A percentile compares a stretch with the other conserved stretches of the same genome.
phyloP scores from a whole-genome alignment of 2,888 invertebrate species.

The Polydrusus pterygomalis region DNA sequence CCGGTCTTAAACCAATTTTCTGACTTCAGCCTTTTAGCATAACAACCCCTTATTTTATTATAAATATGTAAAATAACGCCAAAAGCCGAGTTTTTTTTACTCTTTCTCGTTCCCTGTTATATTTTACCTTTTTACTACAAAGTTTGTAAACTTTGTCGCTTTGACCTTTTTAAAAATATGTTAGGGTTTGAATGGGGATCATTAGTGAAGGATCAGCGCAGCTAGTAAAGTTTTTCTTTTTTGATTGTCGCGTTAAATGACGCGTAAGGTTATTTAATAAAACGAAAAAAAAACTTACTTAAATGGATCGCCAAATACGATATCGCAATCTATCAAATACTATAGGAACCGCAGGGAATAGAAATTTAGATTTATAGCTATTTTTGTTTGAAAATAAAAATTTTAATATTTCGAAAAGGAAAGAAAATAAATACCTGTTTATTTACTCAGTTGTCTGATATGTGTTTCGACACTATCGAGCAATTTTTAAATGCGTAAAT shows the following conservation, averaged over 20 bases:
- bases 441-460: no score
- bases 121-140: slow-evolving; percentile 10
- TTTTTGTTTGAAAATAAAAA: no score
- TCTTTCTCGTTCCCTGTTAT: background rate
- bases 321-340: no score
- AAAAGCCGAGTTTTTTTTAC: background rate
- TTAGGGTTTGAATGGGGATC: background rate
- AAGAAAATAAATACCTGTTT: no score
- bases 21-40: background rate
- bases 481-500: no score
- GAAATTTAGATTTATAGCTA: no score
- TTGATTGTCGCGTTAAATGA: slow-evolving; percentile 8
- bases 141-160: background rate
- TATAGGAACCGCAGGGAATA: no score
- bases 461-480: no score
- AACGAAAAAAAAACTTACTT: no score
- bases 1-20: background rate
- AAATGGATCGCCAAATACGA: no score
- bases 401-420: no score
- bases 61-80: slow-evolving; percentile 12
- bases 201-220: slow-evolving; percentile 13
- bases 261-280: background rate
- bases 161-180: slow-evolving; percentile 7
- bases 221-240: slow-evolving; percentile 1
- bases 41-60: background rate